A percentile compares a stretch with the other conserved stretches of the same genome.
phyloP scores from a whole-genome alignment of 2,113 vertebrate genomes.

The Heterochromis multidens region DNA sequence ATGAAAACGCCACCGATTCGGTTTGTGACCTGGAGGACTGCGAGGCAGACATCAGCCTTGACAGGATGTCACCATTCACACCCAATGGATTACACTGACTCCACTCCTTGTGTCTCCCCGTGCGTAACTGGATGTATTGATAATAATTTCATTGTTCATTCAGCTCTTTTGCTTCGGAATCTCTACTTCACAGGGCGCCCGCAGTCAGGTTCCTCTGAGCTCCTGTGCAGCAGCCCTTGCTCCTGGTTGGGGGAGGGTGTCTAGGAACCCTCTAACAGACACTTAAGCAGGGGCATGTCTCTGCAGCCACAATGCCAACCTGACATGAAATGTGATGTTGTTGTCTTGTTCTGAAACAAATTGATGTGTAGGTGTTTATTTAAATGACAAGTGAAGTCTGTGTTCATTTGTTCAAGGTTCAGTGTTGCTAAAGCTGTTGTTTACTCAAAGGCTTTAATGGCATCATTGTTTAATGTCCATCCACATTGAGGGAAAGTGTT shows the following conservation, averaged over 20 bases:
- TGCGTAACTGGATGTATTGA: slow-evolving; percentile 56
- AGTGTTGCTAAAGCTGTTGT: slow-evolving; percentile 50
- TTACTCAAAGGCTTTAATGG: slow-evolving; percentile 33
- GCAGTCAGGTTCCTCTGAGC: not conserved
- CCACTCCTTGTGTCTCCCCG: not conserved
- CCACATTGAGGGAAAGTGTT: slow-evolving; percentile 1
- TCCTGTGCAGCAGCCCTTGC: not conserved
- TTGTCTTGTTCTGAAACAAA: slow-evolving; percentile 60
- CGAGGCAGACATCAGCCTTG: slow-evolving; percentile 82
- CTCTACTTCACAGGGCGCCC: not conserved
- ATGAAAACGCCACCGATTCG: slow-evolving; percentile 78
- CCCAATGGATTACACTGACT: slow-evolving; percentile 82
- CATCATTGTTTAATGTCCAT: slow-evolving; percentile 21
- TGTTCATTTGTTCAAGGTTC: slow-evolving; percentile 58
- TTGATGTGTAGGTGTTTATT: slow-evolving; percentile 65
- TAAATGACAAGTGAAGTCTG: slow-evolving; percentile 56
- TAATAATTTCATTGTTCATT: slow-evolving; percentile 8
- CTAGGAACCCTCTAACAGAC: slow-evolving; percentile 7
- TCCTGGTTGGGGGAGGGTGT: not conserved
- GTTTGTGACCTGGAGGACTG: slow-evolving; percentile 85
- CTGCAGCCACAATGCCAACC: not conserved
- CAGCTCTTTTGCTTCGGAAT: not conserved
- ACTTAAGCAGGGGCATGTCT: not conserved
- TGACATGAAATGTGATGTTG: slow-evolving; percentile 55
- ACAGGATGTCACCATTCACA: slow-evolving; percentile 84